A percentile compares a stretch with the other conserved stretches of the same genome.
These are phyloP conservation scores for Ectemnius continuus DNA, from an alignment of 2,888 invertebrate species.

Conservation along the genomic window DNA sequence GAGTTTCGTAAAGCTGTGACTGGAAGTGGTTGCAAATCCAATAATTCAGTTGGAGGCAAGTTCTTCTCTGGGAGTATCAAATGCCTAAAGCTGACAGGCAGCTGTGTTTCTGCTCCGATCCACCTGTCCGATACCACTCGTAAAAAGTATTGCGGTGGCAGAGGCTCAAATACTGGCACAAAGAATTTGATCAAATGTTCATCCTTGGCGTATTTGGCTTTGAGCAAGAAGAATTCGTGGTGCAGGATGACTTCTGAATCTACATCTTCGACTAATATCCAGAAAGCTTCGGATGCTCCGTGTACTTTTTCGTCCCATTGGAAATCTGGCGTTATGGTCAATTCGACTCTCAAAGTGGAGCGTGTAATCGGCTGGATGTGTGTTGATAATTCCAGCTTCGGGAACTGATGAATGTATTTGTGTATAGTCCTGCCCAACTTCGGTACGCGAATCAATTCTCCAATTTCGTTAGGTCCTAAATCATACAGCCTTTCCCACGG, in stretches of 20 bases:
- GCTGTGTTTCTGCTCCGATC: slow-evolving; percentile 96
- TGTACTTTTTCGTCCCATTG: slow-evolving; percentile 98
- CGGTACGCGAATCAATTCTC: slow-evolving; percentile 93
- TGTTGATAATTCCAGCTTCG: slow-evolving; percentile 96
- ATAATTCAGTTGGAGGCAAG: slow-evolving; percentile 96
- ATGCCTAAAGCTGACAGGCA: slow-evolving; percentile 98
- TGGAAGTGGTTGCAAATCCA: slow-evolving; percentile 97
- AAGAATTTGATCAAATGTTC: slow-evolving; percentile 98
- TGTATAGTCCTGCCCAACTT: slow-evolving; percentile 97
- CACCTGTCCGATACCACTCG: slow-evolving; percentile 93
- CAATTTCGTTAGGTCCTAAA: slow-evolving; percentile 97
- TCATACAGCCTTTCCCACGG: slow-evolving; percentile 97
- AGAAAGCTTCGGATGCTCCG: slow-evolving; percentile 90
- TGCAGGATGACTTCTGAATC: slow-evolving; percentile 95
- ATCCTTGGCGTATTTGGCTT: slow-evolving; percentile 95
- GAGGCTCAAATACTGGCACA: slow-evolving; percentile 98
- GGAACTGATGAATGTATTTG: slow-evolving; percentile 97
- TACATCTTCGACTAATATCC: slow-evolving; percentile 93
- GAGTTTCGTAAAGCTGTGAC: slow-evolving; percentile 94
- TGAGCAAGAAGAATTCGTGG: slow-evolving; percentile 93
- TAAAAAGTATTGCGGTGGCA: slow-evolving; percentile 98
- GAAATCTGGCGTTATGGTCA: slow-evolving; percentile 99
- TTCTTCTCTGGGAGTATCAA: slow-evolving; percentile 98
- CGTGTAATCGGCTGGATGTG: slow-evolving; percentile 98
- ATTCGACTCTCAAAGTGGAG: slow-evolving; percentile 94